Percentiles rank a stretch among this genome's conserved stretches.
These are phyloP conservation scores for Phainopepla nitens DNA, from an alignment of 2,113 vertebrate species.

Conservation along the genomic window DNA sequence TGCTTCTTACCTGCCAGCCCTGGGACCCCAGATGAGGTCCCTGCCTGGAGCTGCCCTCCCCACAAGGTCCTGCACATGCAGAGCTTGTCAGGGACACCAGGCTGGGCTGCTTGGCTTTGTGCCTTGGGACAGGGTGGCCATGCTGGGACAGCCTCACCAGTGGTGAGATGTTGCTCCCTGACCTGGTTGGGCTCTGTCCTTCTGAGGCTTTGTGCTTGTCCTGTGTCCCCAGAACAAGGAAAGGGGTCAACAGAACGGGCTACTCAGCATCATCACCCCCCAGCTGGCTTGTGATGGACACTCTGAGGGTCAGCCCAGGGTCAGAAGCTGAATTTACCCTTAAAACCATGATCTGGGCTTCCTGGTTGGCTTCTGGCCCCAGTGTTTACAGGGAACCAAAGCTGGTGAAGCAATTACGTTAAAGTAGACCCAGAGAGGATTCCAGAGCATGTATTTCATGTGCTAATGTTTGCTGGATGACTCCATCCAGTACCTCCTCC, in stretches of 20 bases:
- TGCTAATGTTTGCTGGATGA: constrained; percentile 42
- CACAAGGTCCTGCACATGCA: accelerated
- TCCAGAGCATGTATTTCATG: constrained; percentile 31
- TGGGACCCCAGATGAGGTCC: background rate
- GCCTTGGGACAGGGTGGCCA: accelerated
- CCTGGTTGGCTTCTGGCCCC: background rate
- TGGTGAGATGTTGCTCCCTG: background rate
- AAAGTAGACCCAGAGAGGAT: background rate
- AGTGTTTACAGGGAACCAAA: background rate
- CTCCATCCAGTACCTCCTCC: background rate
- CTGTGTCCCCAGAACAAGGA: background rate
- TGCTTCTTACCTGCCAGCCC: background rate
- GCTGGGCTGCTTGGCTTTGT: background rate
- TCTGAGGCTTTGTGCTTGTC: background rate
- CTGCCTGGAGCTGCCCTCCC: background rate
- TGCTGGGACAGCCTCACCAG: background rate
- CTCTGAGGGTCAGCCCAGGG: accelerated
- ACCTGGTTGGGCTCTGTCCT: background rate
- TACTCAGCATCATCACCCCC: background rate
- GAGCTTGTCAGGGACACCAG: background rate
- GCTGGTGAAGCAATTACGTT: background rate
- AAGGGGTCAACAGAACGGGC: background rate
- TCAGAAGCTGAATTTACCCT: background rate
- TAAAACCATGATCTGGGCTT: background rate
- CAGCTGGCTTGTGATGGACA: background rate